Evolutionary conservation across 2,888 invertebrate genomes (phyloP).

Genomic region (Noctua fimbriata): DNA sequence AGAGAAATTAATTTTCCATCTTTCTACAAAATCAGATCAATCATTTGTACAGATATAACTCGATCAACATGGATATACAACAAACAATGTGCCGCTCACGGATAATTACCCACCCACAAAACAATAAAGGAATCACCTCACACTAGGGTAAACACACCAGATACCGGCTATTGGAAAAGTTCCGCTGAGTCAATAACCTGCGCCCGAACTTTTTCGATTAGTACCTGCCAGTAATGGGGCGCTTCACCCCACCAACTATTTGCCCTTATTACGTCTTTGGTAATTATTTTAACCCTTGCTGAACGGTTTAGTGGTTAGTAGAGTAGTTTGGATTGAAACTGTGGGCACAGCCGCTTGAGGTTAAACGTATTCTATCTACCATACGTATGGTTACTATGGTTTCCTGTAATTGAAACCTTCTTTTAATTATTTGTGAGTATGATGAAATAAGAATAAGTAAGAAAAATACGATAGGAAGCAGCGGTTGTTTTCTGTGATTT

Average conservation of each 20-base stretch:
- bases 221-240: slow-evolving; percentile 76
- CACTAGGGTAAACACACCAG: slow-evolving; percentile 65
- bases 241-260: slow-evolving; percentile 71
- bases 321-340: slow-evolving; percentile 62
- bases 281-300: slow-evolving; percentile 70
- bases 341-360: slow-evolving; percentile 23
- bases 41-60: not conserved
- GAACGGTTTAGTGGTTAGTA: slow-evolving; percentile 57
- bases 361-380: not conserved
- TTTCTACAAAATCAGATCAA: not conserved
- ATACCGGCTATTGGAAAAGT: slow-evolving; percentile 77
- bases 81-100: slow-evolving; percentile 39
- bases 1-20: not conserved
- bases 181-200: slow-evolving; percentile 76
- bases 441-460: not conserved
- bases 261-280: slow-evolving; percentile 67
- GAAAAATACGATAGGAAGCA: not conserved
- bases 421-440: not conserved
- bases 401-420: not conserved
- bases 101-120: slow-evolving; percentile 65
- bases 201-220: slow-evolving; percentile 78
- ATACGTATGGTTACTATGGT: no score
- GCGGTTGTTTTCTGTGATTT: not conserved
- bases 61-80: not conserved
- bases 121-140: slow-evolving; percentile 67